Evolutionary conservation across 2,888 invertebrate genomes (phyloP), one percentile per base, ranked within the genome.

Genomic region (Polyommatus icarus): DNA sequence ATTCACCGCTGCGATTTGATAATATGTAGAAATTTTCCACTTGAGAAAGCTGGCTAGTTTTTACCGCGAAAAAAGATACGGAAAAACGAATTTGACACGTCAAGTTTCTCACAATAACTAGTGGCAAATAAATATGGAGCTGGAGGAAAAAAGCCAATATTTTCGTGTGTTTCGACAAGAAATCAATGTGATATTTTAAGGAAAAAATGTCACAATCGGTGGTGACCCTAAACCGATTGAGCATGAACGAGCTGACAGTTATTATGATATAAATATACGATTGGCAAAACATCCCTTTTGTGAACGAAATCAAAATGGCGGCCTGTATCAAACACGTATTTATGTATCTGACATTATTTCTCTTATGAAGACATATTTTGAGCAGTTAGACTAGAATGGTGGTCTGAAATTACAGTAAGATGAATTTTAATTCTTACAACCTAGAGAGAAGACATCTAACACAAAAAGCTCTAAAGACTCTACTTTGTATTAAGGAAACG

Each of bases 211-310:
- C 29, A 40, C 20, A 72, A 72, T 36, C 7, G 18, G 40, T 3
- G 40, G 7, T 40, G 40, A 40, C 72, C 72, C 40, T 72, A 40
- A 72, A 40, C 72, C 72, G 40, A 72, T 72, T 72, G 72, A 20
- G 40, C 72, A 12, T 72, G 72, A 72, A 72, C 36, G n/a, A 72
- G 40, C 40, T 1, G 72, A 72, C 72, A 40, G 72, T 40, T 72
- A 72, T 72, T 72, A 72, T 40, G 72, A 72, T 72, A 72, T 40
- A 72, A 72, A 40, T 72, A 72, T 71, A 8, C 4, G 71, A 72
- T 40, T 20, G 71, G 40, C 72, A 72, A 72, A 72, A 72, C 40
- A 72, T 72, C 40, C 72, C 29, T 1, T 67, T 67, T 67, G 29
- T 29, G 15, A 32, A 67, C 29, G 15, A 67, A 67, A 40, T 76